Conservation (phyloP, 2,797 vertebrate genomes). For the Squalus acanthias region DNA sequence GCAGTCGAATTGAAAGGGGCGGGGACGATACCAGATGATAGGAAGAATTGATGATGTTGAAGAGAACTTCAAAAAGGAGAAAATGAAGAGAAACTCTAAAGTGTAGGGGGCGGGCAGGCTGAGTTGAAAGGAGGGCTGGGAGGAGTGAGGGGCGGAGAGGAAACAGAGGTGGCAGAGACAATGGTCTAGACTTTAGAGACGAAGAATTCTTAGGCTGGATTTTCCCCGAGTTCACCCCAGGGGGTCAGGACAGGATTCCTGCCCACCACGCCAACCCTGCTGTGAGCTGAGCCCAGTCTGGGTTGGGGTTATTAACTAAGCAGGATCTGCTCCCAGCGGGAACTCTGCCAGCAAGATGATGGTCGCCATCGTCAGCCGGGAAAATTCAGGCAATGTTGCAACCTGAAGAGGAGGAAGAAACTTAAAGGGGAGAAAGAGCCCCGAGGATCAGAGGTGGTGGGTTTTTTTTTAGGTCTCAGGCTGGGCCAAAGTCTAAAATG, state of each 20-base stretch:
- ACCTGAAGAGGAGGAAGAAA: not conserved
- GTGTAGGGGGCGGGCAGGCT: not conserved
- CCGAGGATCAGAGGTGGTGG: not conserved
- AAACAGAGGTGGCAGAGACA: not conserved
- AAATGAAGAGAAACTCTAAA: not conserved
- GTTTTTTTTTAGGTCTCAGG: not conserved
- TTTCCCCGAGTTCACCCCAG: not conserved
- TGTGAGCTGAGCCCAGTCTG: not conserved
- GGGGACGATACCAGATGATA: not conserved
- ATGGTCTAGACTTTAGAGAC: not conserved
- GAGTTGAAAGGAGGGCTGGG: not conserved
- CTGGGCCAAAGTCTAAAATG: not conserved
- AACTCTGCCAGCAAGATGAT: not conserved
- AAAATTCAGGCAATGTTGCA: not conserved
- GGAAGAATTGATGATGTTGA: not conserved
- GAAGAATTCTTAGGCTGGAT: not conserved
- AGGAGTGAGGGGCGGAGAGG: not conserved
- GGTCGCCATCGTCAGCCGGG: not conserved
- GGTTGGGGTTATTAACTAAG: not conserved
- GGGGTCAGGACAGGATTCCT: not conserved
- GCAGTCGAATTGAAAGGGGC: not conserved
- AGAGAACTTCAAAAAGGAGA: not conserved
- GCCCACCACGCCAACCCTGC: not conserved
- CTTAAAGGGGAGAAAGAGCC: not conserved
- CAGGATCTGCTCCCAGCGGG: not conserved